Percentiles rank a stretch among this genome's conserved stretches.
phyloP scores from a whole-genome alignment of 2,797 vertebrate species.

The Sebastes reedi region DNA sequence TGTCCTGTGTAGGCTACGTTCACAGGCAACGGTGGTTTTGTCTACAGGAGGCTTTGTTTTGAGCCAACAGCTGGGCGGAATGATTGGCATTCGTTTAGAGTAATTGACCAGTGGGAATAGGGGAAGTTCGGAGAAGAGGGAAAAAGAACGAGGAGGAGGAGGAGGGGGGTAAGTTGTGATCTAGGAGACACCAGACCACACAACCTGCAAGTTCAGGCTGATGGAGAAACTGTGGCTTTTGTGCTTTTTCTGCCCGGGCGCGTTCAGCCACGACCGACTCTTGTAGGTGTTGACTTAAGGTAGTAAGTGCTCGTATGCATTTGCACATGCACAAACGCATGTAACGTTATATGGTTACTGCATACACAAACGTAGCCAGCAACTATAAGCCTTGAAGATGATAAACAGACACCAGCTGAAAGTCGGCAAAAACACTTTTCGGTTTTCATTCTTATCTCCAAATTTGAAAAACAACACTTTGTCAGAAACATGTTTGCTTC shows the following conservation, averaged over 20 bases:
- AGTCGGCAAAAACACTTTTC: conserved; percentile 4
- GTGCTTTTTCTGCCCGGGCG: conserved; percentile 60
- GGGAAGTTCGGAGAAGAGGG: conserved; percentile 46
- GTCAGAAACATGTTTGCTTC: neutral
- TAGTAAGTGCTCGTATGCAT: conserved; percentile 51
- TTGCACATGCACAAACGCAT: conserved; percentile 13
- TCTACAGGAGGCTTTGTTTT: conserved; percentile 81
- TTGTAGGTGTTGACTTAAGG: conserved; percentile 74
- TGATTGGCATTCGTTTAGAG: conserved; percentile 83
- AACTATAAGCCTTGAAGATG: conserved; percentile 42
- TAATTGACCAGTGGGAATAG: conserved; percentile 79
- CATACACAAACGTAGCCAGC: conserved; percentile 24
- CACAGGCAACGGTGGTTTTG: conserved; percentile 69
- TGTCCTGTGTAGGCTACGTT: conserved; percentile 60
- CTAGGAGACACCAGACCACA: conserved; percentile 79
- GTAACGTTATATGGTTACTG: neutral
- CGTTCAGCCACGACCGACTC: conserved; percentile 64
- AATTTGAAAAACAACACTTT: neutral
- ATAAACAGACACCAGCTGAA: conserved; percentile 38
- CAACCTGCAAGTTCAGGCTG: conserved; percentile 77
- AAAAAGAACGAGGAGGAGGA: neutral
- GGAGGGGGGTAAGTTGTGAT: conserved; percentile 48
- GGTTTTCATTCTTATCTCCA: neutral
- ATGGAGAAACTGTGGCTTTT: conserved; percentile 70
- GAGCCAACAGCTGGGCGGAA: conserved; percentile 82